These are phyloP conservation scores for Lasioglossum marginatum DNA, from an alignment of 2,888 invertebrate genomes.

Conservation along the genomic window DNA sequence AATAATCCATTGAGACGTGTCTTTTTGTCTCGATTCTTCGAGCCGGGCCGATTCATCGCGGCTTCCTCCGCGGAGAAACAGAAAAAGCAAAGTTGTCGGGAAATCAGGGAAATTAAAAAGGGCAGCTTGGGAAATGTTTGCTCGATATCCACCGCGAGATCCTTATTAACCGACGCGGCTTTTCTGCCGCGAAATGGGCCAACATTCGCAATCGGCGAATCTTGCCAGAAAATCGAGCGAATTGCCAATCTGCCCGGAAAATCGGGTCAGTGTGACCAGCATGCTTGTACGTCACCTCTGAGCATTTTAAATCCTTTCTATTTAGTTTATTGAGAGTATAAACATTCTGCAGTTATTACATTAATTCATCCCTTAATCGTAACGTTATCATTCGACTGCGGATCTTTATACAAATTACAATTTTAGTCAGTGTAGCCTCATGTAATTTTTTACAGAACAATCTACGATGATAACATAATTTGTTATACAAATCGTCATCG, in stretches of 20 bases:
- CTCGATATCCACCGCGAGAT: not conserved
- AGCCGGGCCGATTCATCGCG: constrained; percentile 38
- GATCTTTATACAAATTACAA: too few relatives aligned
- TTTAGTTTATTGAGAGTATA: not conserved
- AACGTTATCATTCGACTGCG: too few relatives aligned
- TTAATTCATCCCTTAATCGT: too few relatives aligned
- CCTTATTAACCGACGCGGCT: not conserved
- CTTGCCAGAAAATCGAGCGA: not conserved
- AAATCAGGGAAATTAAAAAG: constrained; percentile 29
- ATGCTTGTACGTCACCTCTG: not conserved
- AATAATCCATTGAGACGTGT: constrained; percentile 53
- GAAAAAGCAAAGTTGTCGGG: not conserved
- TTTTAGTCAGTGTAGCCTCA: too few relatives aligned
- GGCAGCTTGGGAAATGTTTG: constrained; percentile 17
- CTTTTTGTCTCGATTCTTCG: constrained; percentile 51
- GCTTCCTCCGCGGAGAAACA: constrained; percentile 7
- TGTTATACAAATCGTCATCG: too few relatives aligned
- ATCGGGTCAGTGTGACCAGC: not conserved
- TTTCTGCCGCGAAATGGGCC: not conserved
- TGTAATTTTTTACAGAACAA: too few relatives aligned
- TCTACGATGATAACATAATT: too few relatives aligned
- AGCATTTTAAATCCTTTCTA: not conserved
- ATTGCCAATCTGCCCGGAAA: not conserved
- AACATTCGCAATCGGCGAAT: not conserved
- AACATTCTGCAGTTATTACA: not conserved